phyloP scores from a whole-genome alignment of 2,888 invertebrate genomes.

The Lagria hirta region DNA sequence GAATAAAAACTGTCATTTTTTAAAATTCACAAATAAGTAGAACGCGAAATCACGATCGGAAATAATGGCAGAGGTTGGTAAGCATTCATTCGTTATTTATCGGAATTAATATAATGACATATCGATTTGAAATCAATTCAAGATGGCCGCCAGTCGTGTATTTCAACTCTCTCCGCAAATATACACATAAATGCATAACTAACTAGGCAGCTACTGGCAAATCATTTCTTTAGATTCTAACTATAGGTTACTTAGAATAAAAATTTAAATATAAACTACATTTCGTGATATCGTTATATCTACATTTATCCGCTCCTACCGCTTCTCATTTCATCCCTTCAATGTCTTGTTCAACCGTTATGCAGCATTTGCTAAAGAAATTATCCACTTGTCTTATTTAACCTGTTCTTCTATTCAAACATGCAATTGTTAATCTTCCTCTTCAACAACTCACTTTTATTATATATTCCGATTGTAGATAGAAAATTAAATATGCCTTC shows the following conservation, averaged over 20 bases:
- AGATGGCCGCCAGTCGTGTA: constrained; percentile 43
- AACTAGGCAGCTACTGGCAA: constrained; percentile 46
- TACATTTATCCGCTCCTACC: too few relatives aligned
- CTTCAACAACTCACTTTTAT: constrained; percentile 42
- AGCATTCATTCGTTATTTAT: constrained; percentile 44
- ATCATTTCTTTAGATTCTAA: constrained; percentile 45
- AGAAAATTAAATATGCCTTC: constrained; percentile 47
- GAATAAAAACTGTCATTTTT: constrained; percentile 33
- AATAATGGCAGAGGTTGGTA: constrained; percentile 40
- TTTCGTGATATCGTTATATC: constrained; percentile 35
- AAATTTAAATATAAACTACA: constrained; percentile 48
- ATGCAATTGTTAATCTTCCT: constrained; percentile 48
- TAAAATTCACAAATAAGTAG: constrained; percentile 33
- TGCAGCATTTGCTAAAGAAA: constrained; percentile 50
- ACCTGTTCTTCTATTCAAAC: constrained; percentile 44
- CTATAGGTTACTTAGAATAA: constrained; percentile 43
- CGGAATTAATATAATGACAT: constrained; percentile 52
- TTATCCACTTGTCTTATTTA: constrained; percentile 51
- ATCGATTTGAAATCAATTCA: constrained; percentile 50
- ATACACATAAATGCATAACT: constrained; percentile 49
- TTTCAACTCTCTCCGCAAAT: constrained; percentile 43
- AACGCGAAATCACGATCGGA: constrained; percentile 37
- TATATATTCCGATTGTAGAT: constrained; percentile 44
- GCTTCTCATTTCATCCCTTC: constrained; percentile 29
- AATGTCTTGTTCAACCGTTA: constrained; percentile 48